Evolutionary conservation across 2,888 invertebrate species (phyloP).

Genomic region (Eupithecia dodoneata): DNA sequence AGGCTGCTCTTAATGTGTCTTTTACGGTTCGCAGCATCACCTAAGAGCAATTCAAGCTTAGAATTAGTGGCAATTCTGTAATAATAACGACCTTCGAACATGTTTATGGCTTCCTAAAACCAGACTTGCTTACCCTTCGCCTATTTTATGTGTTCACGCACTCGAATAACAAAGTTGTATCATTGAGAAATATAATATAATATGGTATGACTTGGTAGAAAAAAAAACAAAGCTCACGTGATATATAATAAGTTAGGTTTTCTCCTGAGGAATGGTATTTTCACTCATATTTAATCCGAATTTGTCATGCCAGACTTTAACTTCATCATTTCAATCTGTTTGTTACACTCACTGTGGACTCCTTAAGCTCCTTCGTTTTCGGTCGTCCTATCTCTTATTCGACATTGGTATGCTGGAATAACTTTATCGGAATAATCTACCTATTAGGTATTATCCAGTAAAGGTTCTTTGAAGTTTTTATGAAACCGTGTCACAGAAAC

Average conservation of each 20-base stretch:
- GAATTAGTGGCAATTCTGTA: constrained; percentile 40
- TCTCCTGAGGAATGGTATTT: background rate
- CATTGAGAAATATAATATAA: background rate
- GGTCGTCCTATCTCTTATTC: too few relatives aligned
- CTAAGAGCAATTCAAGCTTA: constrained; percentile 35
- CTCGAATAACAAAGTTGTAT: constrained; percentile 6
- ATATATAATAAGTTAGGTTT: background rate
- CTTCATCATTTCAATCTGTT: background rate
- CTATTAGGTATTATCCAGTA: too few relatives aligned
- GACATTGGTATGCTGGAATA: too few relatives aligned
- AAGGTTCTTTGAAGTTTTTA: too few relatives aligned
- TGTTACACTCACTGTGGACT: too few relatives aligned
- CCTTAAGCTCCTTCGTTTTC: too few relatives aligned
- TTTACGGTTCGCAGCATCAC: constrained; percentile 42
- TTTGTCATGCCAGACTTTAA: background rate
- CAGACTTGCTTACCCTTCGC: constrained; percentile 30
- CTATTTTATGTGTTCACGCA: constrained; percentile 15
- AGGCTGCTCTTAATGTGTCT: constrained; percentile 40
- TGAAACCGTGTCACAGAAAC: too few relatives aligned
- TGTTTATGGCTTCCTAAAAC: constrained; percentile 39
- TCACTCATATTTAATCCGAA: background rate
- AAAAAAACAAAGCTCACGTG: background rate
- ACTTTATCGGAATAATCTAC: too few relatives aligned
- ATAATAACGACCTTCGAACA: constrained; percentile 40
- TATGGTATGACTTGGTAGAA: background rate